phyloP scores from a whole-genome alignment of 2,113 vertebrate genomes.

The Myodes glareolus region DNA sequence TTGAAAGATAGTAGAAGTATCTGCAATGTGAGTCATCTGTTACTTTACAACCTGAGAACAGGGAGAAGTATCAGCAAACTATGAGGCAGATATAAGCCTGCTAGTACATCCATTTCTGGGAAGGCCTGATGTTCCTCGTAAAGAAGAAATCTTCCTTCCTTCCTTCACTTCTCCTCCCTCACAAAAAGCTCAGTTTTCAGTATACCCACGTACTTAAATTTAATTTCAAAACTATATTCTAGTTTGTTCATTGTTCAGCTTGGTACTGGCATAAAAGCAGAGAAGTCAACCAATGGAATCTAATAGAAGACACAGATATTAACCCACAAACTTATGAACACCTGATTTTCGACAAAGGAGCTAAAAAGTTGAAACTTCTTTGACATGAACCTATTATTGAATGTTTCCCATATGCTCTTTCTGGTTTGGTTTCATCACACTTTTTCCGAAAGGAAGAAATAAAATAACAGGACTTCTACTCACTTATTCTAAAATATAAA shows the following conservation, averaged over 20 bases:
- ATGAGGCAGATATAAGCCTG: background rate
- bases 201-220: background rate
- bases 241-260: background rate
- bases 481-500: background rate
- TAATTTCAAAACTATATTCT: background rate
- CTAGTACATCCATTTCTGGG: background rate
- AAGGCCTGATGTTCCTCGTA: background rate
- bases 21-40: background rate
- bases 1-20: background rate
- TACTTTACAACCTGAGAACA: background rate
- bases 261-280: too few relatives aligned
- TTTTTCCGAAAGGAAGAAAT: background rate
- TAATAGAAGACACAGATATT: too few relatives aligned
- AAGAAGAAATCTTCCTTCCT: background rate
- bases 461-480: background rate
- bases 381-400: background rate
- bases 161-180: background rate
- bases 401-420: background rate
- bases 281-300: too few relatives aligned
- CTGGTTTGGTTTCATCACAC: background rate
- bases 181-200: background rate
- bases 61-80: background rate
- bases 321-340: too few relatives aligned
- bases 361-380: background rate
- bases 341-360: constrained; percentile 7